Evolutionary conservation across 1,140 invertebrate genomes (phyloP), one percentile per base, ranked within the genome.

Genomic region (Caligus rogercresseyi): DNA sequence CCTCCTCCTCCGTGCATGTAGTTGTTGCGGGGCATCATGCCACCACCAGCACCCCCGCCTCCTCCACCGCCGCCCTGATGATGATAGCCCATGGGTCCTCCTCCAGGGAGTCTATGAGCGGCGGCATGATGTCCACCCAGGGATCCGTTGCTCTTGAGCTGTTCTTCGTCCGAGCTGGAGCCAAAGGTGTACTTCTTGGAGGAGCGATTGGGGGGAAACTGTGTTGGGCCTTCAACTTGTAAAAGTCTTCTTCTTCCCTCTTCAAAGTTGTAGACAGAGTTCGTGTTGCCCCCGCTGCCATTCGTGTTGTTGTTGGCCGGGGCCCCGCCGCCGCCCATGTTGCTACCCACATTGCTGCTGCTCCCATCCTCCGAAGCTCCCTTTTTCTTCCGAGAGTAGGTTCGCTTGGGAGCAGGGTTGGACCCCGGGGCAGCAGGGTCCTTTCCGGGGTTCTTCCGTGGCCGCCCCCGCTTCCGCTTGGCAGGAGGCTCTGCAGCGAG

Each of bases 311-410:
- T 51, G n/a, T 14, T 13, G 43, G 13, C 43, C n/a, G 13, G 13
- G 21, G 21, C n/a, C 4, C 53, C 53, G n/a, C 53, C 53, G 21
- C 53, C 53, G 16, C n/a, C n/a, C 4, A 54, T 23, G n/a, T 7
- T 20, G 21, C n/a, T 20, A 54, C n/a, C n/a, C 13, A 13, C n/a
- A n/a, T 51, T 51, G 43, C 13, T 13, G 13, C 13, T 14, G 16
- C n/a, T 11, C 4, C 53, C 53, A 3, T 15, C 18, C 20, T 11
- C 57, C 2, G 18, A n/a, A 14, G 23, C 20, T 31, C 16, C 18
- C n/a, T 60, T 60, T 31, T 60, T 60, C 57, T 60, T 60, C 4
- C 57, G 18, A 60, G 24, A 24, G n/a, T 60, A 60, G 15, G 23
- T 24, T n/a, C 57, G 18, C 43, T 60, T 60, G 1, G 26, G 24